Evolutionary conservation across 2,888 invertebrate species (phyloP).

Genomic region (Tanypteryx hageni): DNA sequence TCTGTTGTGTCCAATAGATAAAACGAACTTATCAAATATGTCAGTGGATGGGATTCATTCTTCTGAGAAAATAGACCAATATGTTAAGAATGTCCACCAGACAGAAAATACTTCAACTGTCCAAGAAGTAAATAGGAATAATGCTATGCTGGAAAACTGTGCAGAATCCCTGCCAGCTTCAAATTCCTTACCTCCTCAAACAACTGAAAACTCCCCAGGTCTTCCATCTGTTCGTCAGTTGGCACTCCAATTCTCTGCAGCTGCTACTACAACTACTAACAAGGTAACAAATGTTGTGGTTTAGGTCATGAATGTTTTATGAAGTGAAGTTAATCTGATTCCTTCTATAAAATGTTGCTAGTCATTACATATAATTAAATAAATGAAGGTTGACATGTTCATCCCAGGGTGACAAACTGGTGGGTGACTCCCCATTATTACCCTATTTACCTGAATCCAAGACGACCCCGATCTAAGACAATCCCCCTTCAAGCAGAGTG

Average conservation of each 20-base stretch:
- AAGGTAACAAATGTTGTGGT: not conserved
- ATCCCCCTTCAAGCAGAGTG: no score
- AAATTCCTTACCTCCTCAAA: not conserved
- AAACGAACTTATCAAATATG: not conserved
- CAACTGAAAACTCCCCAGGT: not conserved
- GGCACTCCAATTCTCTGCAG: conserved; percentile 70
- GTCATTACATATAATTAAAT: no score
- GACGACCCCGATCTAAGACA: no score
- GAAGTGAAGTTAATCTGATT: not conserved
- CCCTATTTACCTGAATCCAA: no score
- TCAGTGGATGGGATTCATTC: not conserved
- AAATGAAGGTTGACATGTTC: not conserved
- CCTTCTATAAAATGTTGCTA: not conserved
- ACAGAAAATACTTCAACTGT: not conserved
- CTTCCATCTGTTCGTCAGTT: conserved; percentile 84
- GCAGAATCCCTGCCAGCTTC: not conserved
- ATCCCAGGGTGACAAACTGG: not conserved
- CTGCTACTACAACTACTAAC: conserved; percentile 65
- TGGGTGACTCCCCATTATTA: not conserved
- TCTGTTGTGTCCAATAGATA: not conserved
- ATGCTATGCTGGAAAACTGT: not conserved
- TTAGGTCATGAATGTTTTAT: no score
- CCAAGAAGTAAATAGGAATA: not conserved
- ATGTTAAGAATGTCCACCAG: not conserved
- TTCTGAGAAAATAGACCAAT: not conserved